Evolutionary conservation across 2,888 invertebrate species (phyloP), one percentile per base, ranked within the genome.

Genomic region (Dryocosmus kuriphilus): DNA sequence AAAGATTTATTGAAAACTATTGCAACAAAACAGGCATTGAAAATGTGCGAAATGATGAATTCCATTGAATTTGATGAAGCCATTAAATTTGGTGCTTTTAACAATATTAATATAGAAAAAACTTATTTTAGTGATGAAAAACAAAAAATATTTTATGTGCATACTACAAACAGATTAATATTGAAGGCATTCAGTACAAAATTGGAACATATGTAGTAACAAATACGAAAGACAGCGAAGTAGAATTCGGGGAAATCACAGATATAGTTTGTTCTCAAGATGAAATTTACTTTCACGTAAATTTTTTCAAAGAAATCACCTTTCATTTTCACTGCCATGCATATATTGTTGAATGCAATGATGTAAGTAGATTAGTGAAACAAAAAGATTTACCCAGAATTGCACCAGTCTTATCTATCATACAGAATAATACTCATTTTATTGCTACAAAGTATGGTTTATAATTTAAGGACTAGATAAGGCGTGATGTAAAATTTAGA

Each of bases 1-100:
- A 77, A 63, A 65, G 75, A 77, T 57, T 57, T 63, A n/a, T 60
- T 77, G 38, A 38, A 9, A n/a, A 75, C 77, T 35, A 65, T 77
- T 30, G 77, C 74, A 14, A 77, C 11, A 14, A 77, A 77, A 22
- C 55, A 77, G 67, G 38, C 32, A 1, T 55, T 75, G 35, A 19
- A 57, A 63, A 75, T 77, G 75, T 77, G 61, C 22, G 16, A 74
- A 57, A 74, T 57, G 51, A 51, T 76, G 2, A 11, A 57, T 24
- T 24, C 24, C 24, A 0, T 57, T 57, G 9, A 57, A 24, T 27
- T 57, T 57, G 24, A 27, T 11, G 14, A 11, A 22, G 22, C 27
- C 8, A 57, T 57, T 22, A 24, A 57, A 57, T 57, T 57, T 24
- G 57, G 57, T 11, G 24, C 22, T 24, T 8, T 57, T 27, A 57